Evolutionary conservation across 2,888 invertebrate species (phyloP), one percentile per base, ranked within the genome.

Genomic region (Phaonia tiefii): DNA sequence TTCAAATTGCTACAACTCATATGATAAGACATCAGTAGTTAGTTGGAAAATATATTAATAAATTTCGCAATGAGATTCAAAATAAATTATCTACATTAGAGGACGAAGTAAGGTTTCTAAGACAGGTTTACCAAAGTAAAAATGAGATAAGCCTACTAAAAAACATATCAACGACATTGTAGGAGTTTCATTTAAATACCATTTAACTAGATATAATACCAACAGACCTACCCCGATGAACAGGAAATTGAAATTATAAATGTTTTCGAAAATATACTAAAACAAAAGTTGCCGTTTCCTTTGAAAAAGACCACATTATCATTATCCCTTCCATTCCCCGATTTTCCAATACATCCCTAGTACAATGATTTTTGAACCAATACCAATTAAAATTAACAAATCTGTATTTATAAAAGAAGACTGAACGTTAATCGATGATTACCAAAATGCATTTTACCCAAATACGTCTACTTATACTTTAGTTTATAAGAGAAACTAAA

Each of bases 81-180:
- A 79, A 79, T 22, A 75, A 66, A 70, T 54, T 79, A 44, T 3
- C 31, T 13, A 20, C 44, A 51, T 17, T 70, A 20, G 70, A 79
- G 44, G 66, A 79, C 15, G 75, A 74, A 69, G 44, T 79, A 42
- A 31, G 22, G 5, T 73, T 67, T 44, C 26, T 70, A 31, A 42
- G 69, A 69, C 49, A 75, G 11, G 22, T 74, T 22, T 79, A 75
- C 31, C 65, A 65, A 22, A 65, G 31, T 15, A 58, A 31, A 5
- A n/a, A 51, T 17, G n/a, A n/a, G n/a, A 31, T 31, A 31, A 58
- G 25, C 10, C 31, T 71, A 46, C 71, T 71, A 4, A 58, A 71
- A 42, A 71, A 71, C 71, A 71, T 31, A 58, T 70, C 2, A 42
- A 70, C 11, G 70, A 56, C 46, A 46, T 71, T 2, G 15, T n/a